phyloP scores from a whole-genome alignment of 2,888 invertebrate species.

The Cyaniris semiargus region DNA sequence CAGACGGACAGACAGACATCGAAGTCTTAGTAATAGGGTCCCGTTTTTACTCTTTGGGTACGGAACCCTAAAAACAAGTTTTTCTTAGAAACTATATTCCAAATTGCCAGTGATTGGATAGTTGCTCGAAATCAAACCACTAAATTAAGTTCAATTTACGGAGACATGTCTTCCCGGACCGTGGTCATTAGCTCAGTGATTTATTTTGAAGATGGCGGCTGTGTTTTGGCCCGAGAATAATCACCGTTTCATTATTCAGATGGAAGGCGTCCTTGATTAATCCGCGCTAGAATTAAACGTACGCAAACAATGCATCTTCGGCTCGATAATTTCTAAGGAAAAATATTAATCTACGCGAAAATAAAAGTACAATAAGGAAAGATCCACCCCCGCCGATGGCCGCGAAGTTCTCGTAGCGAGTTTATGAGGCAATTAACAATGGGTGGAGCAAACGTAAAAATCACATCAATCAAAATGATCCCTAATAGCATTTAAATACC shows the following conservation, averaged over 20 bases:
- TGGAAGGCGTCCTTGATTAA: background rate
- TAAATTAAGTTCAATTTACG: constrained; percentile 2
- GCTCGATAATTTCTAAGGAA: background rate
- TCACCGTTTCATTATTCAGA: background rate
- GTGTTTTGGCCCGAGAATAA: background rate
- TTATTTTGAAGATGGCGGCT: constrained; percentile 25
- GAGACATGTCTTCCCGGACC: constrained; percentile 3
- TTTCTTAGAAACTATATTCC: background rate
- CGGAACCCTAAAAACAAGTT: background rate
- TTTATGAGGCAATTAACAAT: constrained; percentile 7
- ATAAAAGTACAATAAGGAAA: background rate
- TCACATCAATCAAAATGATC: background rate
- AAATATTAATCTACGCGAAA: constrained; percentile 1
- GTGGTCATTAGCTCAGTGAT: constrained; percentile 14
- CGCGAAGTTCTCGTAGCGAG: background rate
- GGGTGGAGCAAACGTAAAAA: background rate
- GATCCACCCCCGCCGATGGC: background rate
- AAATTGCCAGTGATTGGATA: background rate
- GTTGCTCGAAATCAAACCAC: background rate
- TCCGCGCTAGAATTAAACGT: background rate
- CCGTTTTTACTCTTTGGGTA: no score
- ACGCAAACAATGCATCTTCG: constrained; percentile 2
- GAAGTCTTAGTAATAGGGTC: no score
- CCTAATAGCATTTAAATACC: background rate
- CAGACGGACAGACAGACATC: no score